Base-by-base conservation (phyloP, 2,888 invertebrate genomes). In the Melanchra persicariae region DNA sequence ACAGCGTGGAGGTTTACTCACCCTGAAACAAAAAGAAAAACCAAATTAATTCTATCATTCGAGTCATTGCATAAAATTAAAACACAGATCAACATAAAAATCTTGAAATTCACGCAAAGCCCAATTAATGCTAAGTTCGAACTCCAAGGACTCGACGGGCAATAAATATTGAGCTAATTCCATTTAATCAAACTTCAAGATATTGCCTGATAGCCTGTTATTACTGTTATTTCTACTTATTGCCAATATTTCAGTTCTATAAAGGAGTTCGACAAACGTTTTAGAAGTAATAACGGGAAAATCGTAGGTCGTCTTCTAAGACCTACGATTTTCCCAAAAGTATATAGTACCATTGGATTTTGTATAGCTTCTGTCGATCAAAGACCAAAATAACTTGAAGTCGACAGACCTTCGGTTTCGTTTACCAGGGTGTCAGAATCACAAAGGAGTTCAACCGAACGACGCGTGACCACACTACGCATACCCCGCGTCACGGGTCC, bases 1-100 rank as follows among this genome's bases (percentile, higher is more conserved):
- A 40, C 51, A 52, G 62, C 26, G 45, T 65, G 43, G 12, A 22
- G 30, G 6, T 37, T 47, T 15, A 68, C 79, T 74, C 24, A 79
- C 79, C 81, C 79, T 79, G 75, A 24, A 79, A 79, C 58, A 34
- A 74, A 58, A 61, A 61, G 15, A 80, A 62, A 55, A 7, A 0
- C 12, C 1, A 37, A 24, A 40, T 68, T 26, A 72, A 1, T 51
- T 24, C 24, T 22, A 19, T 2, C 17, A 22, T 40, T 40, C 19
- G 17, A 61, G 24, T 34, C 15, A n/a, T 10, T 22, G 24, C 9
- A 51, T 9, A 68, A n/a, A 30, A 12, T n/a, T 34, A 7, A 49
- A 47, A 26, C 52, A 6, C 51, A 40, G 7, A 26, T 19, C 49
- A 26, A 49, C 17, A 19, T 45, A 19, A 22, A 30, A 3, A 15